These are phyloP conservation scores for Panagrolaimus sp. DNA, from an alignment of 1,140 invertebrate species.

Conservation along the genomic window DNA sequence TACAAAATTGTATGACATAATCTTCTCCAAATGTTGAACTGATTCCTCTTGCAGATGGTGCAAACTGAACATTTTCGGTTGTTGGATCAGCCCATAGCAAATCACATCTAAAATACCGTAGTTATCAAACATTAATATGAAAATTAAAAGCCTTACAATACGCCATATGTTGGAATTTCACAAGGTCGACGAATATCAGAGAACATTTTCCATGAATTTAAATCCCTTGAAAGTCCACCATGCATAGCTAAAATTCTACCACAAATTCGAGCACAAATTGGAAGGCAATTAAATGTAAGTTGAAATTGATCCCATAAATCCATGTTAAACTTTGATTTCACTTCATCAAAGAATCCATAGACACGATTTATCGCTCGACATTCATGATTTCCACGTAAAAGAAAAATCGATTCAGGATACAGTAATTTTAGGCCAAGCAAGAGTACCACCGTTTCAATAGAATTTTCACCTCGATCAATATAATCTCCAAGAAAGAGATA, in stretches of 20 bases:
- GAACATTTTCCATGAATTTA: conserved; percentile 83
- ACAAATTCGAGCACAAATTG: conserved; percentile 88
- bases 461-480: conserved; percentile 87
- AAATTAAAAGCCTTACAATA: conserved; percentile 67
- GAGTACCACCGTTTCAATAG: conserved; percentile 94
- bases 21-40: conserved; percentile 18
- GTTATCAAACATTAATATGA: no score
- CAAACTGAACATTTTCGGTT: background rate
- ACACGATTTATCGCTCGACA: conserved; percentile 93
- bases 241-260: conserved; percentile 84
- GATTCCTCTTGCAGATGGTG: conserved; percentile 1
- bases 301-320: conserved; percentile 76
- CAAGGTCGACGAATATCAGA: conserved; percentile 78
- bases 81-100: conserved; percentile 89
- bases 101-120: conserved; percentile 72
- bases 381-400: conserved; percentile 96
- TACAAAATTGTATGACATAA: conserved; percentile 17
- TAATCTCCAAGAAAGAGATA: conserved; percentile 23
- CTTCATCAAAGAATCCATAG: conserved; percentile 98
- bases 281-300: conserved; percentile 95
- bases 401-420: conserved; percentile 91
- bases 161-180: conserved; percentile 81
- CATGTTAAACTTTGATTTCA: conserved; percentile 69
- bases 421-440: conserved; percentile 92
- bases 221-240: conserved; percentile 80